phyloP scores from a whole-genome alignment of 92 coral and sea anemone genomes.

The Muricea muricata region DNA sequence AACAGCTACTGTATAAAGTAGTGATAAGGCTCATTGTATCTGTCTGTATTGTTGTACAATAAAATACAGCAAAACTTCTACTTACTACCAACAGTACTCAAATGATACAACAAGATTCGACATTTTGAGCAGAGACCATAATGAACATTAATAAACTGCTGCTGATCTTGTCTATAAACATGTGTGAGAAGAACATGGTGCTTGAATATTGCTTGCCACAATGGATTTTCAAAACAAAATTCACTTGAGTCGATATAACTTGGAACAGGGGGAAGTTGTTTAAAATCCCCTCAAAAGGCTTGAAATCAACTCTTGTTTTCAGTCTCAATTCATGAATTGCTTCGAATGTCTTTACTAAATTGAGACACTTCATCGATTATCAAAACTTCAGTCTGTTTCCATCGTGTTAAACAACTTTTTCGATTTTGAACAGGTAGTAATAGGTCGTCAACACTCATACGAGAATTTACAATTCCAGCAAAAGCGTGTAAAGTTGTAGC shows the following conservation, averaged over 20 bases:
- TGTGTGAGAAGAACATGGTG: slow-evolving; percentile 54
- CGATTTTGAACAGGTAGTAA: slow-evolving; percentile 7
- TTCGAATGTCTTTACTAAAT: slow-evolving; percentile 56
- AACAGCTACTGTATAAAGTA: too few relatives aligned
- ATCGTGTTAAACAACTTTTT: slow-evolving; percentile 31
- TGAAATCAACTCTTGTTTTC: neutral
- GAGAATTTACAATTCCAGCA: slow-evolving; percentile 61
- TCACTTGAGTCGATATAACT: slow-evolving; percentile 33
- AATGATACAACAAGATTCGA: too few relatives aligned
- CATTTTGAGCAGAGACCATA: too few relatives aligned
- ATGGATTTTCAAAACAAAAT: slow-evolving; percentile 52
- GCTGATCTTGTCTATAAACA: slow-evolving; percentile 23
- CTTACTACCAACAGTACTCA: too few relatives aligned
- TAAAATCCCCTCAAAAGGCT: slow-evolving; percentile 63
- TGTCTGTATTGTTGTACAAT: too few relatives aligned
- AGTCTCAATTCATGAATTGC: slow-evolving; percentile 3
- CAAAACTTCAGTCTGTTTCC: slow-evolving; percentile 58
- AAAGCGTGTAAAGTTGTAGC: slow-evolving; percentile 66
- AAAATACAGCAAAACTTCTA: too few relatives aligned
- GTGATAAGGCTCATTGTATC: too few relatives aligned
- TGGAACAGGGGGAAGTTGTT: slow-evolving; percentile 67
- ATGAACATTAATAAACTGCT: slow-evolving; percentile 52
- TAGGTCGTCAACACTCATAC: slow-evolving; percentile 23
- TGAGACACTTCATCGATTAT: slow-evolving; percentile 70
- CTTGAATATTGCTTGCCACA: slow-evolving; percentile 57